Evolutionary conservation across 2,888 invertebrate genomes (phyloP), one percentile per base, ranked within the genome.

Genomic region (Lochmaea capreae): DNA sequence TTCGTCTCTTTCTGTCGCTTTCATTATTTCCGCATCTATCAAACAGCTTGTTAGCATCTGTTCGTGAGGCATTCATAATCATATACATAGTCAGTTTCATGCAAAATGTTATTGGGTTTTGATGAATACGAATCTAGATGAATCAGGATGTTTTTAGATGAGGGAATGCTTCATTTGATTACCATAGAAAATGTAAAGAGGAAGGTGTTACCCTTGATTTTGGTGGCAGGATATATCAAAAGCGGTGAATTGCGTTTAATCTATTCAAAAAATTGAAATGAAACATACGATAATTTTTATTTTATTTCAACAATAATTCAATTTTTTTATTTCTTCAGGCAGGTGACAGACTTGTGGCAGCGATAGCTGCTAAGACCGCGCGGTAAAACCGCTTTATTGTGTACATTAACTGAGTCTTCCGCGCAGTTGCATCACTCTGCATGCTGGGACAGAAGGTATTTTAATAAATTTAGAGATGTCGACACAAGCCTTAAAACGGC

Each of bases 1-100:
- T 77, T 79, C 79, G 72, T 79, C 78, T 79, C 78, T 77, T 80
- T 79, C 77, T 76, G 79, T 75, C 77, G 77, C 81, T 81, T 83
- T 84, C 84, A 85, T 84, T 84, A 85, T 84, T 83, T 84, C 82
- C 81, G 79, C 83, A 81, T 84, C 84, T 84, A 85, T 85, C 85
- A 84, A 80, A 81, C 84, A 70, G 82, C 85, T 85, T 86, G 84
- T 85, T 85, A 85, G 83, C 83, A 80, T 82, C 81, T 80, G 83
- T 83, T 82, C 80, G 77, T 78, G 76, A 77, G 78, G 69, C 67
- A 67, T 67, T 71, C 75, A 66, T 71, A 66, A 69, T 58, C 73
- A 52, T 65, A 73, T 73, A 65, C 73, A 68, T 49, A 69, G 59
- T 65, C 67, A 73, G 69, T 65, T 69, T 65, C 39, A 63, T 69